A percentile compares a stretch with the other conserved stretches of the same genome.
Evolutionary conservation across 2,888 invertebrate species (phyloP).

Genomic region (Rotaria magnacalcarata): DNA sequence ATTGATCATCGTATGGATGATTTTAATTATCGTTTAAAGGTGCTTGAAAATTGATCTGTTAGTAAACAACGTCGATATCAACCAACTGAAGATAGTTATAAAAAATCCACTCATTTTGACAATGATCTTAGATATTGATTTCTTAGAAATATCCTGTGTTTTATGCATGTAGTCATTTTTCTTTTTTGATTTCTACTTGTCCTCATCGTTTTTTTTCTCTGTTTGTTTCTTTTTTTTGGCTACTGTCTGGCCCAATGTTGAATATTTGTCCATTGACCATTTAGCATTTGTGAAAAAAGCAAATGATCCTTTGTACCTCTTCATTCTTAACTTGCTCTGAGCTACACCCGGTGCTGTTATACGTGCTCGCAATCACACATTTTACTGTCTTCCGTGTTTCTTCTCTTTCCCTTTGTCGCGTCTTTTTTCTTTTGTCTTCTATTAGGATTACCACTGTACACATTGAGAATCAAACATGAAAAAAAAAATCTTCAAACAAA

Average conservation of each 20-base stretch:
- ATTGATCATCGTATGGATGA: not conserved
- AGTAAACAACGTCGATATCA: not conserved
- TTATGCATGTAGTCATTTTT: not conserved
- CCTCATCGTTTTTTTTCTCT: not conserved
- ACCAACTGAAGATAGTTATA: not conserved
- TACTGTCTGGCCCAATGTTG: not conserved
- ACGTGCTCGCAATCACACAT: not conserved
- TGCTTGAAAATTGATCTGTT: not conserved
- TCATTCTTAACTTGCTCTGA: not conserved
- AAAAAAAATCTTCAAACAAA: not conserved
- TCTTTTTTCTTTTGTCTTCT: not conserved
- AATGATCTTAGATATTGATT: not conserved
- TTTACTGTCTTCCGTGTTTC: conserved; percentile 11
- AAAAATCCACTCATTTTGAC: not conserved
- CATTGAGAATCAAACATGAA: not conserved
- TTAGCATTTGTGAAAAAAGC: not conserved
- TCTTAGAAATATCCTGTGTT: not conserved
- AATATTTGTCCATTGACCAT: conserved; percentile 7
- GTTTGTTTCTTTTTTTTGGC: not conserved
- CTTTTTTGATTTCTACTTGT: not conserved
- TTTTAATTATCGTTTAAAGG: not conserved
- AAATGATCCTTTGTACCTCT: not conserved
- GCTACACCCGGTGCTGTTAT: not conserved
- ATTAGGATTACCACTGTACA: conserved; percentile 2
- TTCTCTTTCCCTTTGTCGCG: not conserved